Evolutionary conservation across 2,888 invertebrate genomes (phyloP).

Genomic region (Sarcophaga variegata): DNA sequence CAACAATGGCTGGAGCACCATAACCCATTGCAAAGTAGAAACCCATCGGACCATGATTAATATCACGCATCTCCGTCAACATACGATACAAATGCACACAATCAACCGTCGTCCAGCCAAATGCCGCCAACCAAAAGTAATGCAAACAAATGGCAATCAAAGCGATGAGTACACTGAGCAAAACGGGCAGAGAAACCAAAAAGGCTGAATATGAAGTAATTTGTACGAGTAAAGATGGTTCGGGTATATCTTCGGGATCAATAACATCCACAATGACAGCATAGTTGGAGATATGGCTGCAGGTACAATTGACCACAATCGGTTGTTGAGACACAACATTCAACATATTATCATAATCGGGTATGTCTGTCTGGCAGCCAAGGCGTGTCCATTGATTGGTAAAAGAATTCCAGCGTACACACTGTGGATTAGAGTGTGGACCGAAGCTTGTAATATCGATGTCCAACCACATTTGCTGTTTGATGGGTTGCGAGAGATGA

Average conservation of each 20-base stretch:
- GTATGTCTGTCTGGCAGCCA: constrained; percentile 92
- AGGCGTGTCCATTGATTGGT: constrained; percentile 92
- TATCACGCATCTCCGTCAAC: constrained; percentile 96
- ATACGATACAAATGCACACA: constrained; percentile 96
- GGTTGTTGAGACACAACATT: constrained; percentile 77
- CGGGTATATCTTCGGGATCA: constrained; percentile 94
- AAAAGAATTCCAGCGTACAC: constrained; percentile 92
- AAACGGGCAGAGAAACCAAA: constrained; percentile 90
- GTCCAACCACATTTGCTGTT: constrained; percentile 91
- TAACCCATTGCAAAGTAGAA: constrained; percentile 97
- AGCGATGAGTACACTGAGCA: constrained; percentile 90
- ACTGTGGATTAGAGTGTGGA: constrained; percentile 94
- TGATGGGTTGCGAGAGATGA: constrained; percentile 87
- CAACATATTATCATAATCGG: constrained; percentile 83
- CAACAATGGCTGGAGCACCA: constrained; percentile 94
- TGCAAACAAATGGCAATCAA: constrained; percentile 94
- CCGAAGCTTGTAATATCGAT: constrained; percentile 88
- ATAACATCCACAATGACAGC: constrained; percentile 95
- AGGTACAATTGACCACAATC: constrained; percentile 93
- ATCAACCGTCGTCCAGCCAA: constrained; percentile 96
- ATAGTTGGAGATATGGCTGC: constrained; percentile 94
- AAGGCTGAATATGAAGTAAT: constrained; percentile 95
- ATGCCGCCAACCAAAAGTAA: constrained; percentile 95
- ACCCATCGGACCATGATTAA: constrained; percentile 96
- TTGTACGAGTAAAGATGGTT: constrained; percentile 92